Evolutionary conservation across 2,113 vertebrate species (phyloP), one percentile per base, ranked within the genome.

Genomic region (Toxotes jaculatrix): DNA sequence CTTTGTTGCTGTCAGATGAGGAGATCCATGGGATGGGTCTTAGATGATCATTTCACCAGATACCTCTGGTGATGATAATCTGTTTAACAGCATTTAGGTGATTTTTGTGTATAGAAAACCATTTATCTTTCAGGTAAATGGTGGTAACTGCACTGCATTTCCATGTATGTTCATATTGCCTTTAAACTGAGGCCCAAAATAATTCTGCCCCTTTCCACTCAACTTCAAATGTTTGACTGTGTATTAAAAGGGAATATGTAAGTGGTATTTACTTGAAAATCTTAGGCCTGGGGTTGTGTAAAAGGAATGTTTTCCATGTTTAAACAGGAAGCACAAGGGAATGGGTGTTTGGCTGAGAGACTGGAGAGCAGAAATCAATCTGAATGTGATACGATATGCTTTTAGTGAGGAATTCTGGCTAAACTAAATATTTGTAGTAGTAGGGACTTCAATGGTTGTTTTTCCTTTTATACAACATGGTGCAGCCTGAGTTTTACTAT

Each of bases 241-340:
- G 56, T 34, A 67, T 16, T 85, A 56, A 90, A 87, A 87, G 60
- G 27, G 82, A 90, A 90, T 87, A 65, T 64, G n/a, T 78, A 21
- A 89, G 61, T 53, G 66, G 21, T 88, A 70, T 85, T 85, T 82
- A 82, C 60, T 88, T 64, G 34, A 73, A 76, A 80, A 79, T 47
- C 34, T 13, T n/a, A 1, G 56, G 70, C 72, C 21, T 40, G 9
- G 34, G 63, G 60, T 51, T 75, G 19, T 66, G 80, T 64, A 59
- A 77, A 82, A 83, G 9, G 9, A 62, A 78, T 74, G 55, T 21
- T 72, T 79, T 83, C 68, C 61, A 88, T 77, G 81, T 79, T 81
- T 76, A 64, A 77, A 77, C 63, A 73, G 74, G 53, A 77, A 59
- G 11, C 74, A 77, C 23, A 31, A 59, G 71, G 71, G 83, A 63